A percentile compares a stretch with the other conserved stretches of the same genome.
phyloP scores from a whole-genome alignment of 2,797 vertebrate genomes.

The Sphaeramia orbicularis region DNA sequence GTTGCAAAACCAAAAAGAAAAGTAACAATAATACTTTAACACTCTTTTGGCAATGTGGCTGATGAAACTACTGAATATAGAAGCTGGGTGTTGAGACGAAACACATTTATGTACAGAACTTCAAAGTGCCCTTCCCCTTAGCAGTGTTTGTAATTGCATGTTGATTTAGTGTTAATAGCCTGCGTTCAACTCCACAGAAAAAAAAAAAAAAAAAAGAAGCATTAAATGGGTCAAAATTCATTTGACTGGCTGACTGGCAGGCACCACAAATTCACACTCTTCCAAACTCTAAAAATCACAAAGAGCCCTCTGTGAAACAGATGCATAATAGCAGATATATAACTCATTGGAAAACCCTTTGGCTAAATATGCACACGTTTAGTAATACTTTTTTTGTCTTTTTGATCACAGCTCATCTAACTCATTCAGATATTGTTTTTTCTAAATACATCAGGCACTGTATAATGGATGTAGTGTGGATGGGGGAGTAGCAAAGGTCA shows the following conservation, averaged over 20 bases:
- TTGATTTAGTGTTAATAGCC: slow-evolving; percentile 81
- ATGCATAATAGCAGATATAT: slow-evolving; percentile 80
- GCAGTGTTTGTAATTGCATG: slow-evolving; percentile 47
- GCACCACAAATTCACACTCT: slow-evolving; percentile 76
- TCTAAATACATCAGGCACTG: slow-evolving; percentile 88
- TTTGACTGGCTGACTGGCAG: slow-evolving; percentile 65
- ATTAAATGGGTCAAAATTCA: slow-evolving; percentile 62
- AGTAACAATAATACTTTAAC: slow-evolving; percentile 15
- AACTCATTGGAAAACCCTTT: slow-evolving; percentile 84
- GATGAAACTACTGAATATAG: too few relatives aligned
- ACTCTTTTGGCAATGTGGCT: slow-evolving; percentile 61
- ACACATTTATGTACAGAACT: slow-evolving; percentile 68
- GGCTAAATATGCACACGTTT: slow-evolving; percentile 87
- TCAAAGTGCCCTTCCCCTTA: slow-evolving; percentile 57
- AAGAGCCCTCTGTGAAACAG: slow-evolving; percentile 76
- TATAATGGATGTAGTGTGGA: slow-evolving; percentile 81
- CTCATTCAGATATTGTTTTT: slow-evolving; percentile 74
- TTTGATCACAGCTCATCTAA: slow-evolving; percentile 84
- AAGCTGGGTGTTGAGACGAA: slow-evolving; percentile 48
- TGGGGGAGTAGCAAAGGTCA: slow-evolving; percentile 72
- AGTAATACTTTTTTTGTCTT: slow-evolving; percentile 83
- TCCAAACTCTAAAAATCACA: slow-evolving; percentile 74
- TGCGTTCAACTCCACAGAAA: slow-evolving; percentile 50
- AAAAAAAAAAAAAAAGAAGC: slow-evolving; percentile 30
- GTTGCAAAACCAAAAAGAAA: slow-evolving; percentile 35